Base-by-base conservation (phyloP, 2,888 invertebrate genomes). In the Cryptops parisi region DNA sequence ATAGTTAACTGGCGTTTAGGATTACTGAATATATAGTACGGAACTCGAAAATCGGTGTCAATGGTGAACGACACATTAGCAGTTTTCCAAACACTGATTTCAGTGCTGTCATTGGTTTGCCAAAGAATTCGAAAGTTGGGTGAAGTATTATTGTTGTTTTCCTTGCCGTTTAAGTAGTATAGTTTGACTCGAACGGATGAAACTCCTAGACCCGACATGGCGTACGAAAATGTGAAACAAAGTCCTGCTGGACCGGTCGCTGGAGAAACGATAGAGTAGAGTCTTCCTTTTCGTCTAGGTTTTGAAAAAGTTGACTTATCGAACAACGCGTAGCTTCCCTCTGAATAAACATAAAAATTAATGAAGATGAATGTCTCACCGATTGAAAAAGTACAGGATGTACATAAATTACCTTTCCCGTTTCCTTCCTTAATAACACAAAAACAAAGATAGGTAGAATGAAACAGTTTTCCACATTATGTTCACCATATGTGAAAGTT, bases 51-150 rank as follows among this genome's bases (percentile, higher is more conserved):
- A 19, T 43, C 27, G n/a, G 43, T 25, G 6, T 38, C 1, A 12
- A 45, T 26, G 6, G 33, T 52, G 52, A 52, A 52, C 2, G 52
- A 45, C 21, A 52, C 44, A 15, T 22, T 41, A 41, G 12, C 41
- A 23, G 1, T 24, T 39, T 9, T 24, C 40, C 50, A 38, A 41
- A 27, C 17, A 27, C 3, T 17, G 41, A 3, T 23, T n/a, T n/a
- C 26, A 9, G 27, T 17, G n/a, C n/a, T 25, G 23, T 46, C 46
- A 12, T 12, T 46, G 6, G 21, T 46, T 24, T 46, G 22, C 46
- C 46, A 46, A 22, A 46, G 24, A 22, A 46, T 12, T 24, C 24
- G 5, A 5, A 4, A 5, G 22, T 5, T 46, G 4, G 9, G 22
- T 5, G 9, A 6, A 19, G 43, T 12, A 41, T 41, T 19, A 41